Evolutionary conservation across 2,888 invertebrate species (phyloP), one percentile per base, ranked within the genome.

Genomic region (Tipula confusa): DNA sequence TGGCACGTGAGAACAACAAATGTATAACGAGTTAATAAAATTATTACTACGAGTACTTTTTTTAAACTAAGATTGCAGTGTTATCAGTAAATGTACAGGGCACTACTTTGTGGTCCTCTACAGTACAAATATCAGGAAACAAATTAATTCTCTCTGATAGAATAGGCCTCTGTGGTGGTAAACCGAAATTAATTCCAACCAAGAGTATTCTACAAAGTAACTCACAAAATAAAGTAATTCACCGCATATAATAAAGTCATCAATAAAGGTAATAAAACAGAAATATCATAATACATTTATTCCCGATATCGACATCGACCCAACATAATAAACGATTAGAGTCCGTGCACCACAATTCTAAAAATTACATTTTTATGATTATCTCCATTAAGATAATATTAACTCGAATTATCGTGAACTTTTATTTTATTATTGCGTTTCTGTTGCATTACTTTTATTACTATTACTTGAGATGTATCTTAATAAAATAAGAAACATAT

Each of bases 361-460:
- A 64, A 64, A 64, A 64, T 64, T 64, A 64, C 64, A 64, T 64
- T 64, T 64, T 64, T 64, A 64, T 64, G 64, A 64, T 64, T 64
- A 64, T 64, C 64, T 64, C 64, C 64, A 64, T 64, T 64, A 64
- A 64, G 24, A 64, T 64, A 64, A 64, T 24, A 64, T 64, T 64
- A 24, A 24, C 64, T 18, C 64, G 64, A 64, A 64, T 64, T 64
- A 64, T 64, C 64, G 64, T 64, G 64, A 64, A 64, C 24, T 64
- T 64, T 64, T 64, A n/a, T 64, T 64, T 24, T 24, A 43, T 64
- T 64, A 64, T 64, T 64, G 64, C 24, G 15, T 11, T 11, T 33
- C 1, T 2, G 7, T 33, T 9, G 33, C 7, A 9, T 6, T 64
- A 24, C 9, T 64, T 24, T 64, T 64, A 64, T 64, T 43, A 43